Base-by-base conservation (phyloP, 2,113 vertebrate genomes). In the Phrynosoma platyrhinos region DNA sequence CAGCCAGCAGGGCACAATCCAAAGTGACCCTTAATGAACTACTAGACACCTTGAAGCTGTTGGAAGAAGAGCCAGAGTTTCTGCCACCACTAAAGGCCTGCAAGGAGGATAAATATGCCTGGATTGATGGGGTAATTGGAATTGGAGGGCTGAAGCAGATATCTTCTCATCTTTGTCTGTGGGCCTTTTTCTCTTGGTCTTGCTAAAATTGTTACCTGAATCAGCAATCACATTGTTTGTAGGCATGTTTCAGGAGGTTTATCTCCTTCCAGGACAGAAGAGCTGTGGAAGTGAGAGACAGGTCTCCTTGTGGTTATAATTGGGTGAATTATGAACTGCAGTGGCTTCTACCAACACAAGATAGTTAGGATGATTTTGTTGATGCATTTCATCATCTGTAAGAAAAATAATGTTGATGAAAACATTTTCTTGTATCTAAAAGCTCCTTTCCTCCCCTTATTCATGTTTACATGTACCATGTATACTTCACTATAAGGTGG, bases 31-130 rank as follows among this genome's bases (percentile, higher is more conserved):
- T 99, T 30, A 97, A 94, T 0, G 98, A 99, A 83, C 96, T 99
- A 89, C 96, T 99, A 92, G 98, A 99, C 96, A 98, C 98, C 0
- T 94, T 99, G 42, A 97, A 95, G 95, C 96, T 98, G 77, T 85
- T 99, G 40, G 98, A 99, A 93, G 97, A 98, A 85, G 98, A 98
- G 83, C 98, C 99, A 0, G 96, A 98, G 95, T 96, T 96, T 2
- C 96, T 98, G 89, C 90, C 96, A 0, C 93, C 93, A 0, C 96
- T 97, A 0, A 96, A 96, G 87, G 47, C 89, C 91, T 95, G 95
- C 86, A 95, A 12, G 87, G 98, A 98, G 87, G 98, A 98, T 87
- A 98, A 96, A 93, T 97, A 97, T 0, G 93, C 98, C 74, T 99
- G 98, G 98, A 95, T 96, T 0, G 97, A 98, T 0, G 97, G 97